Evolutionary conservation across 2,888 invertebrate species (phyloP), one percentile per base, ranked within the genome.

Genomic region (Timema podura): DNA sequence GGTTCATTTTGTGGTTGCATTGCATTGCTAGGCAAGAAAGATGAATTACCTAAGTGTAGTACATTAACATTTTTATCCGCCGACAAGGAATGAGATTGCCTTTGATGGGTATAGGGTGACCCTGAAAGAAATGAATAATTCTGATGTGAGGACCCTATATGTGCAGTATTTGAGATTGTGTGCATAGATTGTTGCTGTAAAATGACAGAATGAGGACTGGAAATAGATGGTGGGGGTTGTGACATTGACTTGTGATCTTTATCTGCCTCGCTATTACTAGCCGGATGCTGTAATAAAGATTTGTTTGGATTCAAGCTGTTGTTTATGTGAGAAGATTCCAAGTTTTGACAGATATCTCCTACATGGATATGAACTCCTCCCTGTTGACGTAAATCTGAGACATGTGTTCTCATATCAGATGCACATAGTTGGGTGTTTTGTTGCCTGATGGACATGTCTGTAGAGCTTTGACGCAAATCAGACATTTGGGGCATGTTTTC

Each of bases 81-180:
- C 13, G 44, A 11, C 45, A 61, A 61, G 44, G 61, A 61, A 16
- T 61, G 61, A 44, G 61, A 61, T n/a, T 75, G 74, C 45, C 75
- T 73, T 64, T 78, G 76, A 0, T 83, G 83, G 68, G 30, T 30
- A 30, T 83, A 82, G 64, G 83, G 82, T 10, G 74, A 70, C 51
- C 81, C 86, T 77, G 87, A 86, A 83, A 88, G 85, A 75, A 88
- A 87, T 13, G 88, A 84, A 78, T 89, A 90, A 68, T 87, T 65
- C 30, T 71, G 71, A 57, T 70, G 70, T 30, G 68, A 30, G 16
- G 71, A 68, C 16, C 65, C 13, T 16, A 47, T 48, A 11, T 30
- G 51, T 51, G 67, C 47, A 61, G 65, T 61, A 68, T 13, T 68
- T 30, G 70, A 47, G 44, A 46, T 46, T 54, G 71, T 46, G 30